These are phyloP conservation scores for Syngnathus acus DNA, from an alignment of 2,797 vertebrate species.

Conservation along the genomic window DNA sequence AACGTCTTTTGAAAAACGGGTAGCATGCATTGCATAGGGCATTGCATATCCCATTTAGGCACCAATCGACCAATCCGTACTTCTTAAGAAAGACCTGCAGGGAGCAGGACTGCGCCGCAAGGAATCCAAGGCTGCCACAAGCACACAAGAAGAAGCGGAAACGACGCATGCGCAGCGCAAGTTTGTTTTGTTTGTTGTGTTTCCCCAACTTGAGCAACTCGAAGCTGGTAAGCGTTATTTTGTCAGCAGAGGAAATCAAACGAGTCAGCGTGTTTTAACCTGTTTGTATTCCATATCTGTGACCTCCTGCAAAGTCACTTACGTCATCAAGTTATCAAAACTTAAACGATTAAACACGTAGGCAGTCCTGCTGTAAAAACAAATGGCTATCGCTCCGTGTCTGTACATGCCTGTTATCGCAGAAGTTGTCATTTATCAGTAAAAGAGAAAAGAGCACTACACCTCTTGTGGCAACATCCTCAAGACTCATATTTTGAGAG, in stretches of 20 bases:
- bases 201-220: background rate
- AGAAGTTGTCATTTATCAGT: too few species aligned
- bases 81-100: background rate
- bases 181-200: background rate
- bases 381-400: background rate
- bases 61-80: background rate
- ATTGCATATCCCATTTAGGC: background rate
- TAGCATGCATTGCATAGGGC: background rate
- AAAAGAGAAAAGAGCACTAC: too few species aligned
- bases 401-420: background rate
- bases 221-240: background rate
- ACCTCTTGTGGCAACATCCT: too few species aligned
- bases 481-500: too few species aligned
- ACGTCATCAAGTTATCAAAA: background rate
- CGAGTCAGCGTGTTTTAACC: background rate
- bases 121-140: background rate
- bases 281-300: background rate
- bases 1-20: background rate
- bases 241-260: background rate
- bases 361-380: background rate
- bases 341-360: background rate
- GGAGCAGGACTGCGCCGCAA: background rate
- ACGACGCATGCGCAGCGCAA: background rate
- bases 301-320: background rate
- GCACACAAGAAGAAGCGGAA: background rate